phyloP scores from a whole-genome alignment of 1,140 invertebrate species.

The Nebria ingens region DNA sequence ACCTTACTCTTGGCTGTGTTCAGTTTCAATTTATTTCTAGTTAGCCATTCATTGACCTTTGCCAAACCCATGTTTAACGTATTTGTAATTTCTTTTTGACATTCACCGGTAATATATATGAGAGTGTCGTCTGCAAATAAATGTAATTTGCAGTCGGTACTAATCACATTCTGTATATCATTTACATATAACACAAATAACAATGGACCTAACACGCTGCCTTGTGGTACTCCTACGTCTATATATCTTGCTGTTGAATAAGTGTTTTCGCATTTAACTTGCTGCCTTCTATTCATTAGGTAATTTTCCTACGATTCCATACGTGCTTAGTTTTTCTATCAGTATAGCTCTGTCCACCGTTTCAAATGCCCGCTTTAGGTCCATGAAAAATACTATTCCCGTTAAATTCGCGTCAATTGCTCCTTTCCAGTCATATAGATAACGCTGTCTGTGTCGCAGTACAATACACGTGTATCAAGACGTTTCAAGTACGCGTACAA shows the following conservation, averaged over 20 bases:
- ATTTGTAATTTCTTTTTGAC: neutral
- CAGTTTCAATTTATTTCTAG: neutral
- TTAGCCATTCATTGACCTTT: neutral
- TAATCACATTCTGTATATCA: neutral
- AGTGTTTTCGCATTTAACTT: neutral
- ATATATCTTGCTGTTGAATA: neutral
- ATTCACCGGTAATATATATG: neutral
- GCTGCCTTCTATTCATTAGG: constrained; percentile 4
- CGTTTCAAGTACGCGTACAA: too few species aligned
- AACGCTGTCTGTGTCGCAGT: too few species aligned
- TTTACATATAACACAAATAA: neutral
- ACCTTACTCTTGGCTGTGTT: neutral
- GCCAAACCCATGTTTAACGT: neutral
- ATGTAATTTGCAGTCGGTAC: neutral
- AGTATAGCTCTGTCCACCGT: constrained; percentile 16
- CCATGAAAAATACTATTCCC: constrained; percentile 15
- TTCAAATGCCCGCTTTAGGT: constrained; percentile 20
- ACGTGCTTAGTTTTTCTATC: constrained; percentile 15
- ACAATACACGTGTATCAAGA: too few species aligned
- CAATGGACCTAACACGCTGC: neutral
- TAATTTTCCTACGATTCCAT: constrained; percentile 12
- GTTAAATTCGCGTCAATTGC: neutral
- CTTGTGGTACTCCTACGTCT: neutral
- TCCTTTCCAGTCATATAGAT: neutral
- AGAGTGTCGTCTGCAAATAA: constrained; percentile 3